These are phyloP conservation scores for Felis chaus DNA, from an alignment of 2,113 vertebrate species.

Conservation along the genomic window DNA sequence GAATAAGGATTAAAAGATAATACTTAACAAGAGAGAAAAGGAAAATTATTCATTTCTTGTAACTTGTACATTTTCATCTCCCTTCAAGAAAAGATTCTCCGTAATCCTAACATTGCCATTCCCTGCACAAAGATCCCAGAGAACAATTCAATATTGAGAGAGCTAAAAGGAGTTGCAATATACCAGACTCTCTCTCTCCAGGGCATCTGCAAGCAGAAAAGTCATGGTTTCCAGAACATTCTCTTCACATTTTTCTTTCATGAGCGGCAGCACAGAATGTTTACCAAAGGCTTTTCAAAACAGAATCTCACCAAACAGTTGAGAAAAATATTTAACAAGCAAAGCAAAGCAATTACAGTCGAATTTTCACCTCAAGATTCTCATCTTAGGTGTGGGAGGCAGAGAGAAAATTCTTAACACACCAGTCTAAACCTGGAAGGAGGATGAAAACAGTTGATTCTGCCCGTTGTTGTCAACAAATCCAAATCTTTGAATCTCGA, in stretches of 20 bases:
- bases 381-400: constrained; percentile 65
- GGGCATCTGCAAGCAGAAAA: constrained; percentile 6
- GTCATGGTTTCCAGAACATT: constrained; percentile 48
- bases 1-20: constrained; percentile 39
- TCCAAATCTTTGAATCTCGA: not conserved
- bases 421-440: constrained; percentile 39
- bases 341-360: constrained; percentile 60
- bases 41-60: constrained; percentile 35
- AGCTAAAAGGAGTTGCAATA: not conserved
- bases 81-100: constrained; percentile 20
- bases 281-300: constrained; percentile 60
- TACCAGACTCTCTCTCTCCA: not conserved
- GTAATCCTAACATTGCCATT: constrained; percentile 1
- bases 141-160: constrained; percentile 23
- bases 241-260: constrained; percentile 40
- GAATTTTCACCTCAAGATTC: constrained; percentile 68
- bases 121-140: constrained; percentile 18
- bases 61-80: not conserved
- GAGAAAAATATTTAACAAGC: constrained; percentile 65
- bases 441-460: constrained; percentile 34
- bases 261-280: not conserved
- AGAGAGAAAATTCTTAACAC: constrained; percentile 37
- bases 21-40: not conserved
- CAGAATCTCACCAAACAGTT: constrained; percentile 49
- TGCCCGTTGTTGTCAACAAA: not conserved